Base-by-base conservation (phyloP, 2,113 vertebrate species). In the Artemisiospiza belli region DNA sequence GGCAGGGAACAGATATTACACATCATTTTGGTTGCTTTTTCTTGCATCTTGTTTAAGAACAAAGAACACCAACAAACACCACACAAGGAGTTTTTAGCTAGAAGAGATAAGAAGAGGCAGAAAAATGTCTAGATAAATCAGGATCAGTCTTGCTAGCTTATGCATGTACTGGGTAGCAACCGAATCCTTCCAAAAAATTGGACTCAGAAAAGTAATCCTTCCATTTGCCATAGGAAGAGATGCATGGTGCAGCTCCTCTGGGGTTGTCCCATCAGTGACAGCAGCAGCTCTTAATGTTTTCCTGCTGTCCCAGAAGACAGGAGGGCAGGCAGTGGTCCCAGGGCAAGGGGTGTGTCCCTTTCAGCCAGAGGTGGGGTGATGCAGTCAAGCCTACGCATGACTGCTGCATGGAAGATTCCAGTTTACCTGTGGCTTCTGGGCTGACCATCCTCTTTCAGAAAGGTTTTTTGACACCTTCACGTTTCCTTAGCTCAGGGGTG, bases 351-450 rank as follows among this genome's bases (percentile, higher is more conserved):
- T 24, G 2, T 23, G 12, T 16, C 25, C 27, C 59, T 49, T 31
- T 43, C n/a, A n/a, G 47, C 47, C 1, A 0, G 15, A 76, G 66
- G 21, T 68, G 41, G 25, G 67, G 30, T 5, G 12, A 55, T 21
- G 15, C 35, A 30, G 24, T 52, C 11, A 6, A 35, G 12, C 19
- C 12, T 41, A 17, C 4, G 11, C 4, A 5, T 35, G 30, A 9
- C 9, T 80, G 49, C 37, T 0, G 0, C 15, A 21, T 1, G 1
- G 83, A 52, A 90, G 41, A 49, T 33, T 73, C 12, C 46, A 31
- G 15, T 41, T 87, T 72, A 30, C 57, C 33, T 59, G 14, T 43
- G 51, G 35, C 12, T 77, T 66, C 67, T 76, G 51, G 35, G 59
- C 19, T 90, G 37, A 20, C 58, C 58, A 11, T 69, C 25, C 30